These are phyloP conservation scores for Phocoena sinus DNA, from an alignment of 2,113 vertebrate genomes.

Conservation along the genomic window DNA sequence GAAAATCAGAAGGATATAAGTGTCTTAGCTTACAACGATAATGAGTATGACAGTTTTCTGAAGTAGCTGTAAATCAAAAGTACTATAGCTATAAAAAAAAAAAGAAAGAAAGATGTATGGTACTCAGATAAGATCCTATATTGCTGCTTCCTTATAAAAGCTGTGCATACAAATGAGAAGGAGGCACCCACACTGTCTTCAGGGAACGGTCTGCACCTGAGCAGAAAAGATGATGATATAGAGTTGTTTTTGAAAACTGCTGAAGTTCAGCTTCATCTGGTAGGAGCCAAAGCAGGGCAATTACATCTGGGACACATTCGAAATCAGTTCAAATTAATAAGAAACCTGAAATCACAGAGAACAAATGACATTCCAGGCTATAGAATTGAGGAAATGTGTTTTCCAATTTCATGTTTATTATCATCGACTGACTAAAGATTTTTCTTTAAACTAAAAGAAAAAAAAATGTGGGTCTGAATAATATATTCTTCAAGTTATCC, in stretches of 20 bases:
- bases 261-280: conserved; percentile 41
- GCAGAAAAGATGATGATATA: conserved; percentile 1
- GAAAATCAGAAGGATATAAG: conserved; percentile 68
- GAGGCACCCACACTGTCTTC: not conserved
- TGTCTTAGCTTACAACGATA: conserved; percentile 67
- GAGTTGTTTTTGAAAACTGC: conserved; percentile 52
- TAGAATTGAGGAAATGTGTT: conserved; percentile 13
- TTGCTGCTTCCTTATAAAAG: conserved; percentile 23
- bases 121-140: conserved; percentile 70
- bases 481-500: not conserved
- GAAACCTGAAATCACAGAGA: conserved; percentile 42
- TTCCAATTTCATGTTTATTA: conserved; percentile 55
- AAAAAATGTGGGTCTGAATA: not conserved
- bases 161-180: conserved; percentile 68
- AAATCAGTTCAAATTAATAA: conserved; percentile 59
- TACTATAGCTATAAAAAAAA: conserved; percentile 63
- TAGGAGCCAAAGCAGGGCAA: not conserved
- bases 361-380: conserved; percentile 42
- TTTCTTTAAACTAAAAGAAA: not conserved
- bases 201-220: not conserved
- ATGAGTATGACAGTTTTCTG: conserved; percentile 76
- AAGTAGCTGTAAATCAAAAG: conserved; percentile 79
- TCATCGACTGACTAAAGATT: not conserved
- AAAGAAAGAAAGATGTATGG: conserved; percentile 61
- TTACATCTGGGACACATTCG: conserved; percentile 38